A percentile compares a stretch with the other conserved stretches of the same genome.
Evolutionary conservation across 2,888 invertebrate species (phyloP).

Genomic region (Amphipyra berbera): DNA sequence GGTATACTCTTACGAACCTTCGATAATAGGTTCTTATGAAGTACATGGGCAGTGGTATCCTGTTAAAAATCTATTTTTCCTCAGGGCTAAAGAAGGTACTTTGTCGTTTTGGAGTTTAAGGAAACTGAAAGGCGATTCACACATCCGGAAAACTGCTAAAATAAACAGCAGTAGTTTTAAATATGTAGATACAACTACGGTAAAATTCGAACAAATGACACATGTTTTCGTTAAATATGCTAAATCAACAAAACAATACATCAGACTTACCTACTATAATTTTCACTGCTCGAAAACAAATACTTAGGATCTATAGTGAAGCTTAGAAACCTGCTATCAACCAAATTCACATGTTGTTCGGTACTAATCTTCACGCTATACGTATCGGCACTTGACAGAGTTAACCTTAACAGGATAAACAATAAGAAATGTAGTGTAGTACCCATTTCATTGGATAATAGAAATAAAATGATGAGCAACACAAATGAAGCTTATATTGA

Average conservation of each 20-base stretch:
- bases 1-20: no score
- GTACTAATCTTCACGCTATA: slow-evolving; percentile 90
- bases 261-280: slow-evolving; percentile 71
- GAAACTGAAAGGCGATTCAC: no score
- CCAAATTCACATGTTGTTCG: slow-evolving; percentile 91
- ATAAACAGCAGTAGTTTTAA: no score
- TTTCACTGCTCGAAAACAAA: slow-evolving; percentile 82
- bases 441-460: slow-evolving; percentile 42
- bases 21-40: no score
- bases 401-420: slow-evolving; percentile 43
- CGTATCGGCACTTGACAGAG: slow-evolving; percentile 74
- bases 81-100: no score
- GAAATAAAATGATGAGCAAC: slow-evolving; percentile 23
- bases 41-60: no score
- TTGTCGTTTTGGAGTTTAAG: no score
- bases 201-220: not conserved
- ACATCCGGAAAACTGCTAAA: no score
- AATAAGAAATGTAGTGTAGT: slow-evolving; percentile 35
- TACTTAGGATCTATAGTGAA: slow-evolving; percentile 93
- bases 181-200: no score
- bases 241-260: not conserved
- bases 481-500: slow-evolving; percentile 60
- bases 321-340: slow-evolving; percentile 93
- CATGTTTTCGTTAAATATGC: not conserved
- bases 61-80: no score